Conservation (phyloP, 2,113 vertebrate species). For the Coryphaenoides rupestris region DNA sequence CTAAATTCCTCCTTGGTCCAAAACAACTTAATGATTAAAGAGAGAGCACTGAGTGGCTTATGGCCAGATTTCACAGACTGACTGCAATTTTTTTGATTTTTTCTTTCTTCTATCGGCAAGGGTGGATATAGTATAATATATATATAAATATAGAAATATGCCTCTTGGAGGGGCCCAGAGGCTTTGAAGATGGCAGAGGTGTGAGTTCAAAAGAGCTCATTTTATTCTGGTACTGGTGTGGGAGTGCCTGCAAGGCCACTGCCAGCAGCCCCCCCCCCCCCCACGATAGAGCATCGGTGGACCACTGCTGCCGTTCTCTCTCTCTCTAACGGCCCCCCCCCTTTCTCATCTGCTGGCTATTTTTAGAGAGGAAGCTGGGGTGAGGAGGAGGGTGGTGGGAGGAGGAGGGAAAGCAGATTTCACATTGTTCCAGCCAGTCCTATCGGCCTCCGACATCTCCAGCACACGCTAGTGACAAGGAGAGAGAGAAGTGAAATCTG, state of each 20-base stretch:
- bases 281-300: conserved; percentile 48
- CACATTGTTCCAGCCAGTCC: conserved; percentile 74
- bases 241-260: conserved; percentile 58
- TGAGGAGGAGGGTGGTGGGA: conserved; percentile 11
- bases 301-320: conserved; percentile 52
- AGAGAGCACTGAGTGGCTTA: not conserved
- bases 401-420: conserved; percentile 63
- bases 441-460: conserved; percentile 67
- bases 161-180: not conserved
- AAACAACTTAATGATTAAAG: not conserved
- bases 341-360: conserved; percentile 69
- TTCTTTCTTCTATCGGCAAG: too few relatives aligned
- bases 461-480: conserved; percentile 60
- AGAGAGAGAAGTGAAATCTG: conserved; percentile 66
- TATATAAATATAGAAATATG: too few relatives aligned
- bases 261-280: too few relatives aligned
- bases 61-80: too few relatives aligned
- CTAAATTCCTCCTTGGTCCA: not conserved
- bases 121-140: too few relatives aligned
- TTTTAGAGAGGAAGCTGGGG: conserved; percentile 70
- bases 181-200: conserved; percentile 15
- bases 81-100: too few relatives aligned
- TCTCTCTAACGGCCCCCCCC: too few relatives aligned
- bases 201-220: conserved; percentile 42
- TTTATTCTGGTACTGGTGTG: conserved; percentile 40